phyloP scores from a whole-genome alignment of 2,113 vertebrate species.

The Triplophysa dalaica region DNA sequence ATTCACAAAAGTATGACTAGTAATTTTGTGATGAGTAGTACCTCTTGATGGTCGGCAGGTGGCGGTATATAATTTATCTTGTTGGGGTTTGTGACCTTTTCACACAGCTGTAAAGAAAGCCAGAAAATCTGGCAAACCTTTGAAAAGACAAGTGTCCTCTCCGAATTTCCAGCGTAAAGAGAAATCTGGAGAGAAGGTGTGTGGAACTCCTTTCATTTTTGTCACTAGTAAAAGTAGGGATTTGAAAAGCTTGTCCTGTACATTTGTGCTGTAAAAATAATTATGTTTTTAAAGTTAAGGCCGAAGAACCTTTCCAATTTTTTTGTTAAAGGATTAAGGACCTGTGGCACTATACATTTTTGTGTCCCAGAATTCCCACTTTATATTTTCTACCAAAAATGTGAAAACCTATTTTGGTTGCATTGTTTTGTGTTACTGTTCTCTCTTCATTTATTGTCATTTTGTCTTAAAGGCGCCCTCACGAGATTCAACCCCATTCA shows the following conservation, averaged over 20 bases:
- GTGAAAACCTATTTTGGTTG: background rate
- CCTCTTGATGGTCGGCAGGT: constrained; percentile 48
- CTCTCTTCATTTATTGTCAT: background rate
- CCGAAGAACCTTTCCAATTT: too few relatives aligned
- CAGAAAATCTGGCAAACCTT: constrained; percentile 81
- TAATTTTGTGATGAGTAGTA: background rate
- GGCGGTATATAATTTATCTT: constrained; percentile 44
- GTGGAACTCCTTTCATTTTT: background rate
- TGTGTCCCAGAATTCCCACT: too few relatives aligned
- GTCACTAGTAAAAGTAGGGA: background rate
- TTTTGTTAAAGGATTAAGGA: too few relatives aligned
- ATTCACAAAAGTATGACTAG: background rate
- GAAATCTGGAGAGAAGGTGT: constrained; percentile 84
- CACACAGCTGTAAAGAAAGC: constrained; percentile 76
- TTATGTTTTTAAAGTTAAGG: background rate
- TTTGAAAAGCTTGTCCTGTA: background rate
- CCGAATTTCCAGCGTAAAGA: constrained; percentile 88
- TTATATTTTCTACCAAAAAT: too few relatives aligned
- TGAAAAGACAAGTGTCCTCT: constrained; percentile 88
- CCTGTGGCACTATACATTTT: too few relatives aligned
- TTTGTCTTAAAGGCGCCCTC: constrained; percentile 72
- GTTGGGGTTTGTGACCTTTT: background rate
- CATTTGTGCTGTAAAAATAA: background rate
- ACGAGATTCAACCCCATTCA: constrained; percentile 87
- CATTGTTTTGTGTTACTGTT: background rate